Conservation (phyloP, 2,113 vertebrate genomes). For the Brachyistius frenatus region DNA sequence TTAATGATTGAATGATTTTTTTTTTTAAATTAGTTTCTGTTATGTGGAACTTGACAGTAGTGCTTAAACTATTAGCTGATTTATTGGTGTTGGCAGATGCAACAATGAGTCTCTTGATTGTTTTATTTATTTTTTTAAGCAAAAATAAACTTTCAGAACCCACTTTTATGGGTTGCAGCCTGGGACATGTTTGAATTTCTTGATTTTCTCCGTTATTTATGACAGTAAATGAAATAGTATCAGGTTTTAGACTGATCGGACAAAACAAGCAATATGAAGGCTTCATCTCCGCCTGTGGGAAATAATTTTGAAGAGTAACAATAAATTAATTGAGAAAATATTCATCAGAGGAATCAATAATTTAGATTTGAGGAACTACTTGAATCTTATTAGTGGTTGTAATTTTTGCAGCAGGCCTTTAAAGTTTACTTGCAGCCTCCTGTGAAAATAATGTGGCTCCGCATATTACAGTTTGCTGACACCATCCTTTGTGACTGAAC, state of each 20-base stretch:
- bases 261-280: neutral
- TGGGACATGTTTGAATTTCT: neutral
- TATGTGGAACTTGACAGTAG: no score
- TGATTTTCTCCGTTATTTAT: neutral
- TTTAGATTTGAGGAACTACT: neutral
- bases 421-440: neutral
- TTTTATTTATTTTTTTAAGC: no score
- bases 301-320: neutral
- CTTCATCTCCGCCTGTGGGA: neutral
- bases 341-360: neutral
- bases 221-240: neutral
- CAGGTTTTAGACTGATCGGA: neutral
- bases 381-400: neutral
- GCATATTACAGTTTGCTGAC: constrained; percentile 28
- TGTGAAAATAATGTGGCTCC: constrained; percentile 26
- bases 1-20: no score
- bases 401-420: neutral
- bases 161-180: no score
- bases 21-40: no score
- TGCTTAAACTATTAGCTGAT: no score
- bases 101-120: no score
- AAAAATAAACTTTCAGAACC: no score
- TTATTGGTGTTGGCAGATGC: no score
- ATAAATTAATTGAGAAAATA: neutral
- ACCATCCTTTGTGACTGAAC: constrained; percentile 15